Percentiles rank a stretch among this genome's conserved stretches.
Evolutionary conservation across 2,797 vertebrate species (phyloP).

Genomic region (Phoebastria nigripes): DNA sequence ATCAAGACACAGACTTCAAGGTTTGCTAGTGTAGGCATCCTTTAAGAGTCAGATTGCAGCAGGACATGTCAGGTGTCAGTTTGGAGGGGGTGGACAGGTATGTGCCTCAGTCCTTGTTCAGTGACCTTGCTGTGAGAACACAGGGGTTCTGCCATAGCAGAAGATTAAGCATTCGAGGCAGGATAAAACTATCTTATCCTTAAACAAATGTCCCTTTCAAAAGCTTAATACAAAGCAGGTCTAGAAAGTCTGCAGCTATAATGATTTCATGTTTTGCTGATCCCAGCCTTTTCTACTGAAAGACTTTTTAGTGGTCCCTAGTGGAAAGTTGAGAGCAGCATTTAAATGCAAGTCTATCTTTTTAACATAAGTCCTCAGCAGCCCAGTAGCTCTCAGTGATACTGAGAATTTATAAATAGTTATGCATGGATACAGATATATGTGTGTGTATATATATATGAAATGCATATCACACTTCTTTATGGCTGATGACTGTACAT

Average conservation of each 20-base stretch:
- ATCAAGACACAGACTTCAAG: neutral
- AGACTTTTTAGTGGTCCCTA: constrained; percentile 80
- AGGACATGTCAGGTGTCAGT: neutral
- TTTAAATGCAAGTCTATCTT: constrained; percentile 77
- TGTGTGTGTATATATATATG: neutral
- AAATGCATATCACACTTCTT: neutral
- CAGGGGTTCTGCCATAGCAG: neutral
- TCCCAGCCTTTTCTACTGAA: constrained; percentile 75
- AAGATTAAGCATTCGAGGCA: constrained; percentile 55
- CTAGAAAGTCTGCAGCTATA: constrained; percentile 75
- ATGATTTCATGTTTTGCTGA: constrained; percentile 82
- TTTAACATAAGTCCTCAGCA: constrained; percentile 72
- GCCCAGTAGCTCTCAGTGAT: constrained; percentile 58
- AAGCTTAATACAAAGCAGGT: constrained; percentile 74
- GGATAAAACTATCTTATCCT: constrained; percentile 71
- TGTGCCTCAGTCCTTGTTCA: neutral
- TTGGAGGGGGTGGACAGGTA: neutral
- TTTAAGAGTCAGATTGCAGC: neutral
- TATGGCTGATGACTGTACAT: neutral
- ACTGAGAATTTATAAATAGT: constrained; percentile 68
- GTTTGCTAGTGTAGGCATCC: neutral
- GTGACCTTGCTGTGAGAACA: constrained; percentile 35
- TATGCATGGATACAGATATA: neutral
- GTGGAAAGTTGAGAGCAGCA: constrained; percentile 79
- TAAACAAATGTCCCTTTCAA: constrained; percentile 80